These are phyloP conservation scores for Daubentonia madagascariensis DNA, from an alignment of 2,113 vertebrate genomes.

Conservation along the genomic window DNA sequence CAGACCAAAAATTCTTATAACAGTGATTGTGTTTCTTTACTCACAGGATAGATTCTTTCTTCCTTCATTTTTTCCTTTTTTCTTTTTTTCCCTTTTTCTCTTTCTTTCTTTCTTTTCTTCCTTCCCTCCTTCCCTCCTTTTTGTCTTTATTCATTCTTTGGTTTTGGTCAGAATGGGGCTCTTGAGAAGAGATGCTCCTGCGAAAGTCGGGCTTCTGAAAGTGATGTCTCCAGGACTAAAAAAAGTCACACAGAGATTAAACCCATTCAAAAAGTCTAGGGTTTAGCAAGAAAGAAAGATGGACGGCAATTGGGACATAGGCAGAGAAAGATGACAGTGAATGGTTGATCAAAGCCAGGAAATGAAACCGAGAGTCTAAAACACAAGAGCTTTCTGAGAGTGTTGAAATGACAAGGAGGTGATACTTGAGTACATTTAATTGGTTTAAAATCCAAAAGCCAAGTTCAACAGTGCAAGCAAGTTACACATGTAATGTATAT, in stretches of 20 bases:
- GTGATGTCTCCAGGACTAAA: not conserved
- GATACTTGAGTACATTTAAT: not conserved
- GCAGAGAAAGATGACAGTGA: not conserved
- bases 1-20: not conserved
- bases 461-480: not conserved
- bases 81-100: not conserved
- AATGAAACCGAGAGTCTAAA: not conserved
- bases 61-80: not conserved
- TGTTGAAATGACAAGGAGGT: not conserved
- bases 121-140: not conserved
- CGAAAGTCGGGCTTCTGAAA: not conserved
- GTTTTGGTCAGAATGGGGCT: not conserved
- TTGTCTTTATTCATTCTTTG: not conserved
- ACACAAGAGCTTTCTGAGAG: not conserved
- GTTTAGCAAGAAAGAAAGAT: not conserved
- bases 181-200: not conserved
- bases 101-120: not conserved
- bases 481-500: not conserved
- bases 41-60: not conserved
- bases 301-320: not conserved
- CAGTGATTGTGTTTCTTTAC: not conserved
- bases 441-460: not conserved
- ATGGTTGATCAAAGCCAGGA: constrained; percentile 2
- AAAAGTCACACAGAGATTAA: not conserved
- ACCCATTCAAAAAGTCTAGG: not conserved